These are phyloP conservation scores for Pomatostomus ruficeps DNA, from an alignment of 2,113 vertebrate species.

Conservation along the genomic window DNA sequence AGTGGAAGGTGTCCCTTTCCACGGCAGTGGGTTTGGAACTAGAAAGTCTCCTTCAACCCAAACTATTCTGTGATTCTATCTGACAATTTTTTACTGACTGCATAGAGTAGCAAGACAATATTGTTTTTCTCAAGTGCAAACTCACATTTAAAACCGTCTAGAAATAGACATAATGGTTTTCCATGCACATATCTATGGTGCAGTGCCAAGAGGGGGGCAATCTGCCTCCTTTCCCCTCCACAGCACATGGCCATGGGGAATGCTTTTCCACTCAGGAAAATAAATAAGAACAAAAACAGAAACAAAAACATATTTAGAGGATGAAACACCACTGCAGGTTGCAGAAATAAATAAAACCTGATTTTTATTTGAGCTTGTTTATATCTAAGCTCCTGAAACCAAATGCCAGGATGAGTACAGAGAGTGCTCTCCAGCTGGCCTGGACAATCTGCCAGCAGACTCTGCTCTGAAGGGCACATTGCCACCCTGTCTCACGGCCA, in stretches of 20 bases:
- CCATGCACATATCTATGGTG: fast-evolving
- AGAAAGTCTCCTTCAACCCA: not conserved
- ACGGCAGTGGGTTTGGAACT: not conserved
- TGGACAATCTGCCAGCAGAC: not conserved
- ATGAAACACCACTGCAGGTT: not conserved
- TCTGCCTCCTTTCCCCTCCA: not conserved
- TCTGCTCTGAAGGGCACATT: not conserved
- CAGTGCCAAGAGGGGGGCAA: not conserved
- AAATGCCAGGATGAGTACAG: not conserved
- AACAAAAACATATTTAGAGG: not conserved
- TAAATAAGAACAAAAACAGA: not conserved
- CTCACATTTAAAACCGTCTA: not conserved
- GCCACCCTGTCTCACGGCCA: not conserved
- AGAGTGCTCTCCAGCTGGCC: not conserved
- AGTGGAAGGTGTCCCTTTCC: not conserved
- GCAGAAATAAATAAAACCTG: not conserved
- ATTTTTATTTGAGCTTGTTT: not conserved
- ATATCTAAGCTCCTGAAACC: not conserved
- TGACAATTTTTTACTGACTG: not conserved
- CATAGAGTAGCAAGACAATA: not conserved
- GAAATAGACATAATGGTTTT: not conserved
- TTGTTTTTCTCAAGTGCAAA: not conserved
- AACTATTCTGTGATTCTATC: not conserved
- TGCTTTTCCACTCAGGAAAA: not conserved
- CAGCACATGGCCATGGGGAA: fast-evolving